These are phyloP conservation scores for Sepiola atlantica DNA, from an alignment of 2,888 invertebrate species.

Conservation along the genomic window DNA sequence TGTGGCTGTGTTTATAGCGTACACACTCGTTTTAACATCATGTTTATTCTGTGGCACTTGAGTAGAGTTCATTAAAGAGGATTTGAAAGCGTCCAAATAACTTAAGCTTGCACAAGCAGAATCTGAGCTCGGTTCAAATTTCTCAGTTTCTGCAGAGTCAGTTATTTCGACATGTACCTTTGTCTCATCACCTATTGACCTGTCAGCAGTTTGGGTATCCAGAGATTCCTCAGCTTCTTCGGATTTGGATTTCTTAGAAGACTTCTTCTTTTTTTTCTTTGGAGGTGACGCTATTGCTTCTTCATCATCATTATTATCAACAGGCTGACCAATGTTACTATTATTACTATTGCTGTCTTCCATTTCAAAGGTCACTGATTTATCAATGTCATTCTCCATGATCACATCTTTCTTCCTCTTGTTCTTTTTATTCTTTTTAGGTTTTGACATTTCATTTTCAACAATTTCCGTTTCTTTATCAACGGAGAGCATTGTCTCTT, in stretches of 20 bases:
- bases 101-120: background rate
- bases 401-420: background rate
- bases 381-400: slow-evolving; percentile 11
- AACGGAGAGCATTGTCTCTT: background rate
- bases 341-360: background rate
- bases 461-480: background rate
- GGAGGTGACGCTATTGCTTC: background rate
- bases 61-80: background rate
- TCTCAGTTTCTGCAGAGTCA: background rate
- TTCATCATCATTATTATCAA: background rate
- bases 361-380: background rate
- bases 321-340: background rate
- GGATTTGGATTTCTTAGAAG: background rate
- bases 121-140: background rate
- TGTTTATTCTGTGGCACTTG: background rate
- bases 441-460: background rate
- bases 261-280: background rate
- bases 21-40: background rate
- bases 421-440: slow-evolving; percentile 19
- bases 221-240: background rate
- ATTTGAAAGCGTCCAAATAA: background rate
- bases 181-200: background rate
- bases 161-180: background rate
- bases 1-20: background rate
- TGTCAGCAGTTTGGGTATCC: background rate